phyloP scores from a whole-genome alignment of 1,140 invertebrate genomes.

The Trichonephila clavipes region DNA sequence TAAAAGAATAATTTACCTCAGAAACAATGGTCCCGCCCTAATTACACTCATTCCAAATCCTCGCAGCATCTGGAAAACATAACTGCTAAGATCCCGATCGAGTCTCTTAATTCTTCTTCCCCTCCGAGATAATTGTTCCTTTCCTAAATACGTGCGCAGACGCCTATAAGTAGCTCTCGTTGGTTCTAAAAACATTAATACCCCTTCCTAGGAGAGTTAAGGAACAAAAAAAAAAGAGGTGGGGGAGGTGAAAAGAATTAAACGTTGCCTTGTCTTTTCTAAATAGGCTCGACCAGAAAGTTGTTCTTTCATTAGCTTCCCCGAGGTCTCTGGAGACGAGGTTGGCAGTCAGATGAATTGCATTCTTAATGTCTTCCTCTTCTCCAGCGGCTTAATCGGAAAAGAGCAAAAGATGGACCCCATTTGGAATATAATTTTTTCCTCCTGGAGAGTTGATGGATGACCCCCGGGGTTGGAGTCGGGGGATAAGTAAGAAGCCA shows the following conservation, averaged over 20 bases:
- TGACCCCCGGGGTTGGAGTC: not conserved
- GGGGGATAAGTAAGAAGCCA: not conserved
- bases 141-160: not conserved
- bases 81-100: constrained; percentile 23
- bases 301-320: not conserved
- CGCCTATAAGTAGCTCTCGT: not conserved
- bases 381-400: constrained; percentile 22
- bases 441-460: constrained; percentile 21
- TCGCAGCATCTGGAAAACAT: not conserved
- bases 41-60: not conserved
- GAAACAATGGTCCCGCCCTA: not conserved
- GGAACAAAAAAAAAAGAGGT: not conserved
- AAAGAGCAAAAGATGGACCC: constrained; percentile 50
- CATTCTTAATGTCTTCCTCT: constrained; percentile 57
- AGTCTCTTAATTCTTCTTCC: not conserved
- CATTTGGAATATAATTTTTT: constrained; percentile 22
- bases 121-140: not conserved
- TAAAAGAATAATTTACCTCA: constrained; percentile 21
- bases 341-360: constrained; percentile 31
- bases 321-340: not conserved
- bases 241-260: not conserved
- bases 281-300: constrained; percentile 48
- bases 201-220: not conserved
- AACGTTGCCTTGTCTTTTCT: constrained; percentile 7
- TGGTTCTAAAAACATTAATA: constrained; percentile 62